These are phyloP conservation scores for Scomber japonicus DNA, from an alignment of 2,113 vertebrate genomes.

Conservation along the genomic window DNA sequence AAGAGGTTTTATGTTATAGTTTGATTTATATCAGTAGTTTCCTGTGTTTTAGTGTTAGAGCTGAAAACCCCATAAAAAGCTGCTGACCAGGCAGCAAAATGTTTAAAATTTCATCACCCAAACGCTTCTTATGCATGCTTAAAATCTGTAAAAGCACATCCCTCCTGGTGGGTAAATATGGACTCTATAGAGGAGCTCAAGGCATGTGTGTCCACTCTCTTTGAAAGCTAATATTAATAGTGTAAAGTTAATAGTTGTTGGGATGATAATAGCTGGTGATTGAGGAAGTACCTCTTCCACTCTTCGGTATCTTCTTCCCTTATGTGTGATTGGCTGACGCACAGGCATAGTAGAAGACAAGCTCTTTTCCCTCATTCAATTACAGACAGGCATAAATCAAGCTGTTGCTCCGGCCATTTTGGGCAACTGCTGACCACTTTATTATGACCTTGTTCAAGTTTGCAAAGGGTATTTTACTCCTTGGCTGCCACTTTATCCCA, in stretches of 20 bases:
- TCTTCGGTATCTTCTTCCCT: background rate
- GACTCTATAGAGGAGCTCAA: conserved; percentile 43
- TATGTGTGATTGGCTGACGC: conserved; percentile 40
- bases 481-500: conserved; percentile 23
- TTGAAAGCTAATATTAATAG: conserved; percentile 62
- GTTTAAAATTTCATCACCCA: conserved; percentile 47
- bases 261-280: conserved; percentile 58
- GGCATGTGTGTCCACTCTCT: conserved; percentile 34
- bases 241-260: conserved; percentile 60
- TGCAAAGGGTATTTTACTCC: conserved; percentile 52
- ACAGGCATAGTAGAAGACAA: conserved; percentile 64
- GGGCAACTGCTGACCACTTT: conserved; percentile 62
- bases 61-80: conserved; percentile 62
- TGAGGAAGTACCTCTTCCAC: conserved; percentile 55
- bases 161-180: conserved; percentile 69
- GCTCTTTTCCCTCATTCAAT: conserved; percentile 64
- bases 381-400: conserved; percentile 74
- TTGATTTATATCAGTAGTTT: conserved; percentile 67
- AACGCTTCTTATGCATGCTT: conserved; percentile 33
- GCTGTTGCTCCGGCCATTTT: conserved; percentile 59
- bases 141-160: conserved; percentile 57
- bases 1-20: conserved; percentile 52
- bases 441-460: conserved; percentile 78
- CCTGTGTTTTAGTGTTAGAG: conserved; percentile 57
- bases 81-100: conserved; percentile 55